Base-by-base conservation (phyloP, 2,888 invertebrate genomes). In the Athalia cordata region DNA sequence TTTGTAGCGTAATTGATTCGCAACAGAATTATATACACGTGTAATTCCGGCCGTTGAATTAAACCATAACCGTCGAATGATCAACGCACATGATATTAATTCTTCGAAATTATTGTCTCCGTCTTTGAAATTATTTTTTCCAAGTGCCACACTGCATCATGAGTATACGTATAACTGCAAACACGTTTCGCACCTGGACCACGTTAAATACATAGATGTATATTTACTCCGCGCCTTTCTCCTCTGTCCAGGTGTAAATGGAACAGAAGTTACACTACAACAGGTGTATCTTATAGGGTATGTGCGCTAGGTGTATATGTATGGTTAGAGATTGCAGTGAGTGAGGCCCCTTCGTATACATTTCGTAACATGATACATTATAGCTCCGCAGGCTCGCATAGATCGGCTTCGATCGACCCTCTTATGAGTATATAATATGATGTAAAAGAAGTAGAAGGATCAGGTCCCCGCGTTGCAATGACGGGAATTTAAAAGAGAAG, bases 401-500 rank as follows among this genome's bases (percentile, higher is more conserved):
- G 45, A 61, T 11, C 45, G 59, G 15, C 57, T 65, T 43, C n/a
- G 78, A 80, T 61, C 80, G 64, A 15, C n/a, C 72, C 57, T 52
- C 77, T 64, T 75, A 50, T 65, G 45, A n/a, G 29, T 29, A 29
- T 29, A 29, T 29, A 43, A 9, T 45, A 79, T 6, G n/a, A 29
- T 15, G 70, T 81, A 80, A 79, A 81, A 80, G 78, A 75, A 80
- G 80, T 75, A 80, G 81, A 81, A 80, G 80, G 79, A 78, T 11
- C 43, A 55, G 6, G 64, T 29, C 29, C 29, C 29, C 1, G 29
- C 29, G 29, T 29, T 29, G 29, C 29, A 29, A 2, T 2, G 29
- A 29, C 29, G 29, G 29, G 29, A 29, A 29, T 29, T 29, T 29
- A 29, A 29, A 29, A 29, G 29, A 29, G 2, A 29, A 29, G 29